Base-by-base conservation (phyloP, 2,888 invertebrate genomes). In the Junonia oenone region DNA sequence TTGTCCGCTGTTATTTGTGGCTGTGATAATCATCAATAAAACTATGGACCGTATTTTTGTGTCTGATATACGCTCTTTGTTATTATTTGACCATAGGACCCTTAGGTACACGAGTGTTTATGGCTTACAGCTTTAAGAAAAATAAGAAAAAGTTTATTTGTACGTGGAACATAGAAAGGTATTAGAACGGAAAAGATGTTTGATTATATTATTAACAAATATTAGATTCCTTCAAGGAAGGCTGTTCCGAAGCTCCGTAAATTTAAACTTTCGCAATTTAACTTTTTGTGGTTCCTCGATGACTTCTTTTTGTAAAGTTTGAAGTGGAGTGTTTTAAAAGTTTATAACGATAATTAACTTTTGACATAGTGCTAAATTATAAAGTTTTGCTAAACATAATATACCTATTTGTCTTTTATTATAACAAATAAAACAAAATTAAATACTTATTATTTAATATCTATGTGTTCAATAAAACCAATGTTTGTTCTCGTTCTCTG, bases 271-370 rank as follows among this genome's bases (percentile, higher is more conserved):
- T 65, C 64, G 74, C 83, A 85, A 85, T 84, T 82, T 81, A 83
- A 83, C 83, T 84, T 85, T 83, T 81, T 81, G 74, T 75, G 73
- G 71, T 66, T 63, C 66, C 67, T 67, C 68, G 65, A 76, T 79
- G 75, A 69, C 75, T 77, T 73, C 63, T 60, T 55, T 49, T 48
- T 43, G 55, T 56, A 19, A 52, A 54, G 56, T 59, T 53, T 22
- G 22, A 43, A 55, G 58, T 47, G 52, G 37, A 48, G 57, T 51
- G 45, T 61, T 55, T 64, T 56, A 63, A 55, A 56, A 59, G 51
- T 63, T 64, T 38, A 33, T 53, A 29, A 48, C 58, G 56, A 62
- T 54, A 61, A 60, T 51, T 58, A 60, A 46, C 57, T 60, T 55
- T 56, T 45, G 29, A 52, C 38, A 26, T 17, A 22, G 37, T 19